A percentile compares a stretch with the other conserved stretches of the same genome.
phyloP scores from a whole-genome alignment of 92 coral and sea anemone species.

The Epizoanthus ramosus region DNA sequence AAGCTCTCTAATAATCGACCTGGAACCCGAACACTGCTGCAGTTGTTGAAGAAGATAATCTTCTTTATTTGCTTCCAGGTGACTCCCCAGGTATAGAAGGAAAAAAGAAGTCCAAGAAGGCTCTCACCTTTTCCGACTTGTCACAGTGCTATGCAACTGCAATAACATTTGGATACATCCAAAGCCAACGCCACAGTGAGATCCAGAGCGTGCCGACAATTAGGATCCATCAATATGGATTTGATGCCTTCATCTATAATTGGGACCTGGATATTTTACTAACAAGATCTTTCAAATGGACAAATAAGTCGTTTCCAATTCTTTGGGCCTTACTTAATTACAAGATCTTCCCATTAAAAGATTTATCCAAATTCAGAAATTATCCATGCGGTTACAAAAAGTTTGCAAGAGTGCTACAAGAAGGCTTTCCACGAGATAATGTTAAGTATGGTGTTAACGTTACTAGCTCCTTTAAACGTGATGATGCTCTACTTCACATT shows the following conservation, averaged over 20 bases:
- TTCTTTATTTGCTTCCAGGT: constrained; percentile 50
- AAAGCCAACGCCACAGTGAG: constrained; percentile 37
- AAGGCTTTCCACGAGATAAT: neutral
- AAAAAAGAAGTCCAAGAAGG: constrained; percentile 15
- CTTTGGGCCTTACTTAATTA: constrained; percentile 48
- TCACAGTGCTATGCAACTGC: constrained; percentile 51
- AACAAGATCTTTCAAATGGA: constrained; percentile 22
- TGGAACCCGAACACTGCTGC: neutral
- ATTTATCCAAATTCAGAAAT: neutral
- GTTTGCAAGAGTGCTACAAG: neutral
- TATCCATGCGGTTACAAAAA: constrained; percentile 12
- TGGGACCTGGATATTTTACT: constrained; percentile 35
- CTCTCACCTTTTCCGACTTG: constrained; percentile 26
- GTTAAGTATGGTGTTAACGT: neutral
- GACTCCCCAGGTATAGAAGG: constrained; percentile 49
- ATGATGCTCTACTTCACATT: no score
- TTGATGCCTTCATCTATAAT: constrained; percentile 41
- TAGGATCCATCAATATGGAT: constrained; percentile 34
- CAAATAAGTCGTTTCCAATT: constrained; percentile 9
- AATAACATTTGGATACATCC: constrained; percentile 53
- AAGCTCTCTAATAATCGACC: no score
- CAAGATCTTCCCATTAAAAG: constrained; percentile 12
- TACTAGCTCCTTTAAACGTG: no score
- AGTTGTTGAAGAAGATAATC: neutral
- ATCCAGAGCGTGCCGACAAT: constrained; percentile 52